Evolutionary conservation across 2,888 invertebrate species (phyloP), one percentile per base, ranked within the genome.

Genomic region (Leucoptera coffeella): DNA sequence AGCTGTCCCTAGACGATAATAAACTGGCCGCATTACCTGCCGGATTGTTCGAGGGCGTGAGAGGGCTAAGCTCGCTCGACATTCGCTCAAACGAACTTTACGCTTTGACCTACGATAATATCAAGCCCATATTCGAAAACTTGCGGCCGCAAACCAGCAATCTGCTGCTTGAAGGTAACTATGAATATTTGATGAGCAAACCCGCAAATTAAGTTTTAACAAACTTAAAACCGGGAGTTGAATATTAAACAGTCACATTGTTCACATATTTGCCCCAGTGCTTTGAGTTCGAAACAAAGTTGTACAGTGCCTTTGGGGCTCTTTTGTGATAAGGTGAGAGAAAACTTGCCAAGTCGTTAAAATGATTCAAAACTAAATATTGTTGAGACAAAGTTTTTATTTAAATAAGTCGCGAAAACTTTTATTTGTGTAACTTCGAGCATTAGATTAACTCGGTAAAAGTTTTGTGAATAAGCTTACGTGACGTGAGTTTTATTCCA

Each of bases 41-140:
- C 20, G 81, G 82, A 20, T 65, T 86, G 33, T 77, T 90, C 34
- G 77, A 78, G 34, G 83, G 82, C n/a, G 80, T 85, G 9, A 75
- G 82, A 19, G 78, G 78, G 3, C 72, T 89, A 13, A 75, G 77
- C 42, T 80, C 82, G 38, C 69, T 90, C 43, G 86, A 89, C 58
- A 67, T 90, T 36, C 78, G 85, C 47, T 78, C 80, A 35, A 90
- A 90, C 55, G 73, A 76, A 39, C 74, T 90, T 43, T 81, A 81
- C 52, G 83, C 83, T 28, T 69, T 90, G 52, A 82, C 83, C 42
- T 80, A 77, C 52, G 82, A 82, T 48, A 85, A 85, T 46, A 75
- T 85, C 42, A 77, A 80, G 49, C 86, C 86, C 32, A 80, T 88
- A 57, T 73, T 84, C 55, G 79, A 80, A 52, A 85, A 85, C 58